Base-by-base conservation (phyloP, 2,797 vertebrate genomes). In the Poeciliopsis paucimaculata region DNA sequence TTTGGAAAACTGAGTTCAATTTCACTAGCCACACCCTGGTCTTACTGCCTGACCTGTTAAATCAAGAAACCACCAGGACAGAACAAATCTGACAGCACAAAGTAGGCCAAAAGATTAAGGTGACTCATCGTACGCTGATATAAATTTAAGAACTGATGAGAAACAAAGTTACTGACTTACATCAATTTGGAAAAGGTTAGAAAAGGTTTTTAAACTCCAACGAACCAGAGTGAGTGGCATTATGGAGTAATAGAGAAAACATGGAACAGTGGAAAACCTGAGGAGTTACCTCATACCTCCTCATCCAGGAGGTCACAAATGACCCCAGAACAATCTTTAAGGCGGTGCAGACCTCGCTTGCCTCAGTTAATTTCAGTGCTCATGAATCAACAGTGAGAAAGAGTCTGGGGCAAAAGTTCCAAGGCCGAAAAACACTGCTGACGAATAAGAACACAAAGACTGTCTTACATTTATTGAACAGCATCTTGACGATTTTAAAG, bases 361-460 rank as follows among this genome's bases (percentile, higher is more conserved):
- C 15, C 31, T 66, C 16, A 11, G 34, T 66, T 66, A 26, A 66
- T 39, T 23, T 36, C 62, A 66, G 34, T 20, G 34, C 62, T 36
- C 31, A 66, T 39, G 16, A 66, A 66, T 66, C 60, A 64, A 64
- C 60, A 64, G 31, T 64, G 60, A 64, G 60, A 64, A 64, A 16
- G 16, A 64, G 60, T 18, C 28, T 60, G 55, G n/a, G 55, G 51
- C 51, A n/a, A 57, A 57, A 13, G 55, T 57, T 28, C n/a, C 55
- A 28, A 57, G 55, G 55, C n/a, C n/a, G 28, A 28, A 57, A 57
- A 13, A 28, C 51, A 28, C 55, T 13, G n/a, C 55, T 57, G n/a
- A 57, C 55, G 10, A 57, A 28, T 5, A 28, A 28, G n/a, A 28
- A 28, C 26, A 57, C 55, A 28, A 28, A 57, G 55, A 57, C 55